These are phyloP conservation scores for Folsomia candida DNA, from an alignment of 2,888 invertebrate genomes.

Conservation along the genomic window DNA sequence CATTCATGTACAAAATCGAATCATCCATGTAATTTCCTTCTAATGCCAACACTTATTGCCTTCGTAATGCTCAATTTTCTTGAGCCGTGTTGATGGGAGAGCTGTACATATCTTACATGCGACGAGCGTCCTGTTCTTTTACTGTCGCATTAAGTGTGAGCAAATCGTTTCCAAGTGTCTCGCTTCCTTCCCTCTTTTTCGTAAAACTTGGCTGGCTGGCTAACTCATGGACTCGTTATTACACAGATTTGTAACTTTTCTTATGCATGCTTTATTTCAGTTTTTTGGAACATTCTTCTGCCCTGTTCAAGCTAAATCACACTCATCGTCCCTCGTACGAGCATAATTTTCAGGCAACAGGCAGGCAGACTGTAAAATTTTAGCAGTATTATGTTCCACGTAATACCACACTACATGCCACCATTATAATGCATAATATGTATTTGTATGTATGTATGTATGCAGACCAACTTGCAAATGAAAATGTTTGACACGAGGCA, in stretches of 20 bases:
- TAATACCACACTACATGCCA: too few relatives aligned
- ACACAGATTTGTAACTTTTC: constrained; percentile 14
- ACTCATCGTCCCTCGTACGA: background rate
- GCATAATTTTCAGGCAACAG: background rate
- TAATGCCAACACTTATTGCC: background rate
- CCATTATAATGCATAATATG: too few relatives aligned
- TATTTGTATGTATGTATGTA: too few relatives aligned
- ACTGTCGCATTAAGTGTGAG: constrained; percentile 6
- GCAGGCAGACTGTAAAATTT: background rate
- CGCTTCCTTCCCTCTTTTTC: constrained; percentile 2
- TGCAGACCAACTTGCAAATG: background rate
- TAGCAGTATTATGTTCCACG: background rate
- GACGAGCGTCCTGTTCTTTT: background rate
- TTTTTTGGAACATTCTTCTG: constrained; percentile 13
- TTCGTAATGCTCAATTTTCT: background rate
- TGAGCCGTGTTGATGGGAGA: background rate
- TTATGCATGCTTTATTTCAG: constrained; percentile 22
- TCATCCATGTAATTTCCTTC: background rate
- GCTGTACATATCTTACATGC: too few relatives aligned
- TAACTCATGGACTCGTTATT: constrained; percentile 17
- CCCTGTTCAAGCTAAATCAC: background rate
- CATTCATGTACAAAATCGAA: background rate
- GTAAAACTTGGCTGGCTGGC: background rate
- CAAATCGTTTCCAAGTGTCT: constrained; percentile 30
- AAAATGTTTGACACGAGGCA: background rate